Evolutionary conservation across 2,888 invertebrate species (phyloP).

Genomic region (Coleophora flavipennella): DNA sequence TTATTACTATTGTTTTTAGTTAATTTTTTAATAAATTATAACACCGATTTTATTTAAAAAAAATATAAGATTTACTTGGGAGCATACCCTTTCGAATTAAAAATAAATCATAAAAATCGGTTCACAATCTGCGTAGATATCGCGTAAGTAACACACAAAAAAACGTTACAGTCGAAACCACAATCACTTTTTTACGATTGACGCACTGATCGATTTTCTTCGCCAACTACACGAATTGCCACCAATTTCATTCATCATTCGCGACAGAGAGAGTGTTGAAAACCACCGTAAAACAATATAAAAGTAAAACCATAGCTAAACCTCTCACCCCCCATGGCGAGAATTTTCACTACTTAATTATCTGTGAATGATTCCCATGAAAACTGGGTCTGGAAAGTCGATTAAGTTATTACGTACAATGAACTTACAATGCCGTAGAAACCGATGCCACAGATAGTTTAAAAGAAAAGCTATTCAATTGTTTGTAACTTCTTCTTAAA

Average conservation of each 20-base stretch:
- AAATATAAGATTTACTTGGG: no score
- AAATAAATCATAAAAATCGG: no score
- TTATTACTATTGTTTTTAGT: no score
- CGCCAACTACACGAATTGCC: background rate
- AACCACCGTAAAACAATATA: constrained; percentile 13
- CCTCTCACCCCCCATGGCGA: constrained; percentile 10
- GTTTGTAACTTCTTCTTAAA: no score
- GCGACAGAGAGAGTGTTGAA: constrained; percentile 25
- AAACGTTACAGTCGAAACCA: background rate
- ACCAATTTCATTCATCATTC: constrained; percentile 15
- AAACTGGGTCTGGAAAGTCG: background rate
- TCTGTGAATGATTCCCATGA: constrained; percentile 12
- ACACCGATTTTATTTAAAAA: no score
- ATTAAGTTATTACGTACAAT: no score
- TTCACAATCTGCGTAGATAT: no score
- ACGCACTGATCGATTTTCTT: constrained; percentile 1
- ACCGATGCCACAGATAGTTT: background rate
- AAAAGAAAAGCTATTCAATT: no score
- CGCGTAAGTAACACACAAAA: no score
- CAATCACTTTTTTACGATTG: constrained; percentile 5
- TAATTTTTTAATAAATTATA: no score
- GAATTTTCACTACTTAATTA: constrained; percentile 18
- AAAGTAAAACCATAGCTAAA: background rate
- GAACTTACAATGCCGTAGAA: background rate
- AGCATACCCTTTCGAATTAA: no score